Percentiles rank a stretch among this genome's conserved stretches.
Conservation (phyloP, 2,888 invertebrate species). For the Ctena decussata region DNA sequence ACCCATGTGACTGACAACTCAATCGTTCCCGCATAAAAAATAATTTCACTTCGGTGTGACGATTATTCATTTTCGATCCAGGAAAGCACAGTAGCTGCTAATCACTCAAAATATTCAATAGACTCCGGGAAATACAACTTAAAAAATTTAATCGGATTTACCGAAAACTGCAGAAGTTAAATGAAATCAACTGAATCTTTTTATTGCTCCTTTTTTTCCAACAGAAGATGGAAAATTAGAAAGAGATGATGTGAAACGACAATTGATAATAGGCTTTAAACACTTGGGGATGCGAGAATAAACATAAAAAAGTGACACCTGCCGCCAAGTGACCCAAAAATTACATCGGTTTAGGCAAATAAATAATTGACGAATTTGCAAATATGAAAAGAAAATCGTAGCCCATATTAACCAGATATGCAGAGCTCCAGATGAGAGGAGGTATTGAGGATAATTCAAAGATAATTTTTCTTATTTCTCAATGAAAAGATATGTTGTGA, state of each 20-base stretch:
- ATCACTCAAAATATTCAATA: background rate
- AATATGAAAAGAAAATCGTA: background rate
- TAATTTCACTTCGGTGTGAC: background rate
- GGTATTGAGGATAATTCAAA: too few relatives aligned
- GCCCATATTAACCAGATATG: background rate
- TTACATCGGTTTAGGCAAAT: background rate
- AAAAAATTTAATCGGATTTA: background rate
- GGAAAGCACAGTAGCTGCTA: background rate
- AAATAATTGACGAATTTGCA: background rate
- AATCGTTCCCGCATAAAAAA: background rate
- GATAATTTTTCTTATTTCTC: too few relatives aligned
- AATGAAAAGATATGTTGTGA: too few relatives aligned
- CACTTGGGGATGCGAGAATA: too few relatives aligned
- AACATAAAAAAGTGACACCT: too few relatives aligned
- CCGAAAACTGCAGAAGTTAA: background rate
- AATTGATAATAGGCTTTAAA: too few relatives aligned
- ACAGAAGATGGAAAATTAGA: background rate
- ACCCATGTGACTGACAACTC: slow-evolving; percentile 4
- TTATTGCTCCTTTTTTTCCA: background rate
- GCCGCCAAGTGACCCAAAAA: background rate
- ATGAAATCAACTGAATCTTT: background rate
- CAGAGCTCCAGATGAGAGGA: too few relatives aligned
- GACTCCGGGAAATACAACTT: background rate
- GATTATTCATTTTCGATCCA: background rate
- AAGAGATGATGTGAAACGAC: background rate